Evolutionary conservation across 1,140 invertebrate species (phyloP).

Genomic region (Drosophila pachea): DNA sequence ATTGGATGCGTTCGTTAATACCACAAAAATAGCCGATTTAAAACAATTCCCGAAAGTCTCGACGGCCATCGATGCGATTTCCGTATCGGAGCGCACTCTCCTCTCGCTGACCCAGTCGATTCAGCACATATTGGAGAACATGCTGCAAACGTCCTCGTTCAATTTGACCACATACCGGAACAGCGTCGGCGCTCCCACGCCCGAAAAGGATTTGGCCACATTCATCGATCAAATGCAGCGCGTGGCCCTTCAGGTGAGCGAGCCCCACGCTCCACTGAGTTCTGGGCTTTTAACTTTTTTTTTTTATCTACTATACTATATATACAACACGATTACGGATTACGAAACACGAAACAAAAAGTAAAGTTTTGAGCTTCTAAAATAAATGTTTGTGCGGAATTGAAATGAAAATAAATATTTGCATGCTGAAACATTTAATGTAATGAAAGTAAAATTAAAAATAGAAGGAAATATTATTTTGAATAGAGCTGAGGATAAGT

Average conservation of each 20-base stretch:
- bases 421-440: background rate
- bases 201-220: constrained; percentile 85
- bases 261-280: constrained; percentile 3
- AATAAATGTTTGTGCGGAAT: no score
- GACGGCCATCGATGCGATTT: constrained; percentile 74
- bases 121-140: constrained; percentile 82
- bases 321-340: no score
- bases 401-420: no score
- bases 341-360: no score
- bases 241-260: constrained; percentile 84
- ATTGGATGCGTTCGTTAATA: constrained; percentile 83
- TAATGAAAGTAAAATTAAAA: background rate
- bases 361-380: no score
- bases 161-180: constrained; percentile 85
- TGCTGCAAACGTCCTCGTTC: constrained; percentile 82
- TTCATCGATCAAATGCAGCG: constrained; percentile 87
- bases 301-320: no score
- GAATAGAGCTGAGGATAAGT: no score
- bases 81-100: constrained; percentile 71
- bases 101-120: constrained; percentile 80
- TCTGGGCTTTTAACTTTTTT: no score
- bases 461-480: no score
- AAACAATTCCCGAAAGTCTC: constrained; percentile 78
- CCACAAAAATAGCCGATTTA: constrained; percentile 81
- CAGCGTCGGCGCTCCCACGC: constrained; percentile 83